phyloP scores from a whole-genome alignment of 2,888 invertebrate species.

The Meteorus colon region DNA sequence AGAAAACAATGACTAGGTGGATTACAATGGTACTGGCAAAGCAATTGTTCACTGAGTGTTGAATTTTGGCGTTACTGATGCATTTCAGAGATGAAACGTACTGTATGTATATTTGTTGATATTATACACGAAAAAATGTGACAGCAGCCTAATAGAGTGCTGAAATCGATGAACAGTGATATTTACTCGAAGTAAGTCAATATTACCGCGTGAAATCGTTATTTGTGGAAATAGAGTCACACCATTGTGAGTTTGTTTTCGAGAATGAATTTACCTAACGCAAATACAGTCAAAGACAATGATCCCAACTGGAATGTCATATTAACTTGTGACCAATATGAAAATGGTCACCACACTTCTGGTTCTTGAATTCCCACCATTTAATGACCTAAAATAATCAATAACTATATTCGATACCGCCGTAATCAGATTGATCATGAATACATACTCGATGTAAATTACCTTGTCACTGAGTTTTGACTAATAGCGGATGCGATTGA shows the following conservation, averaged over 20 bases:
- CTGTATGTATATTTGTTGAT: conserved; percentile 32
- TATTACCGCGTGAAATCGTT: not conserved
- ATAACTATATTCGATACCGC: not conserved
- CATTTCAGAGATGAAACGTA: conserved; percentile 52
- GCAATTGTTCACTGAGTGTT: conserved; percentile 65
- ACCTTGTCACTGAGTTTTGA: not conserved
- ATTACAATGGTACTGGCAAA: conserved; percentile 67
- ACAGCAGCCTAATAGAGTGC: conserved; percentile 4
- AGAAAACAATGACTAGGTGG: conserved; percentile 65
- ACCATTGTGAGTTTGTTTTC: not conserved
- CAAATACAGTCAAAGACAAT: not conserved
- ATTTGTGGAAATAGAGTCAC: not conserved
- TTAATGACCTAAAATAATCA: not conserved
- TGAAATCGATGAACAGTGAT: not conserved
- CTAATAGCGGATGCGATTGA: not conserved
- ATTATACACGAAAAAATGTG: conserved; percentile 38
- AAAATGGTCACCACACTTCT: not conserved
- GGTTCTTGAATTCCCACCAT: not conserved
- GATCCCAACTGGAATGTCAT: not conserved
- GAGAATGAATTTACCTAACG: not conserved
- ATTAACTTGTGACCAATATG: too few species aligned
- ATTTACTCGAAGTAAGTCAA: not conserved
- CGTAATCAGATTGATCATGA: not conserved
- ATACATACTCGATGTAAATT: not conserved
- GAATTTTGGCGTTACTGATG: conserved; percentile 54